phyloP scores from a whole-genome alignment of 2,113 vertebrate genomes.

The Mesoclemmys tuberculata region DNA sequence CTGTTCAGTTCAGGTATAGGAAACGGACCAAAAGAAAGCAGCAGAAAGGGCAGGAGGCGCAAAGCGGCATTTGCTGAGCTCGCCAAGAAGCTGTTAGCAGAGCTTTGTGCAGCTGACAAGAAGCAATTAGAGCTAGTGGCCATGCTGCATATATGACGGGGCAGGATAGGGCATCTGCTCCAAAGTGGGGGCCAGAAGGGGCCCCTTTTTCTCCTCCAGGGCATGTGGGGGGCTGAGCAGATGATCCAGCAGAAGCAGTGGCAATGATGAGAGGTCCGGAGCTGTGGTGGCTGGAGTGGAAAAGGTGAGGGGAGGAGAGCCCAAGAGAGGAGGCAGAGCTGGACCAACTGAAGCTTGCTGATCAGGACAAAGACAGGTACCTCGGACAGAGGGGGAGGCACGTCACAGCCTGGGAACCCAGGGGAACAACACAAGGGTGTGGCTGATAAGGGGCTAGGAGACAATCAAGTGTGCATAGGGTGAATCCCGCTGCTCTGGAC shows the following conservation, averaged over 20 bases:
- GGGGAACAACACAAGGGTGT: background rate
- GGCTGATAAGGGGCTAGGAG: background rate
- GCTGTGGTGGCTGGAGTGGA: background rate
- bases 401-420: background rate
- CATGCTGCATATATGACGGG: too few relatives aligned
- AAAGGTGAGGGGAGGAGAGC: too few relatives aligned
- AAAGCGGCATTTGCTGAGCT: background rate
- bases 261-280: background rate
- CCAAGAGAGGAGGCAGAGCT: background rate
- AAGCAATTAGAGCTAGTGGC: background rate
- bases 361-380: background rate
- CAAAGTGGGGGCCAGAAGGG: background rate
- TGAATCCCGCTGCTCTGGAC: background rate
- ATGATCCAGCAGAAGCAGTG: background rate
- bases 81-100: background rate
- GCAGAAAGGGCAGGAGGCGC: background rate
- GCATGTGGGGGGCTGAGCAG: too few relatives aligned
- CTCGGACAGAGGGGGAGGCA: background rate
- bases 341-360: background rate
- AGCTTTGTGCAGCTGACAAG: background rate
- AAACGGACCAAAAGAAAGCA: background rate
- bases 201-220: background rate
- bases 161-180: background rate
- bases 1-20: background rate
- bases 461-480: background rate